Conservation (phyloP, 2,888 invertebrate genomes). For the Epistrophe eligans region DNA sequence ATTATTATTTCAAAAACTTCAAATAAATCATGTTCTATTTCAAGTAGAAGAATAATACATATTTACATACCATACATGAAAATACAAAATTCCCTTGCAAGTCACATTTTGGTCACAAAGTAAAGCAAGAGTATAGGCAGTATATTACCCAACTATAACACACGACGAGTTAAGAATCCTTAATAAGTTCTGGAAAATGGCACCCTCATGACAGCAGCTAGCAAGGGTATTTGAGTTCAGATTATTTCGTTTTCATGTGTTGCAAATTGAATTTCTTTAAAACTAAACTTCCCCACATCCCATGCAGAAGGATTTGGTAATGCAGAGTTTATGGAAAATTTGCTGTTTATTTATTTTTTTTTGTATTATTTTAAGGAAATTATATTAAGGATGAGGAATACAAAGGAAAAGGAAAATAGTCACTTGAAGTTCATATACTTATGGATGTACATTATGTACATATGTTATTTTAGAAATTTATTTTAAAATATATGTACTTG, state of each 20-base stretch:
- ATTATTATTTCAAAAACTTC: conserved; percentile 4
- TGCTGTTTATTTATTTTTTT: not conserved
- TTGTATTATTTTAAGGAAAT: not conserved
- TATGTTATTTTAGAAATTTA: too few relatives aligned
- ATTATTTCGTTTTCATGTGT: conserved; percentile 27
- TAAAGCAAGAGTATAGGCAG: not conserved
- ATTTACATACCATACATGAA: not conserved
- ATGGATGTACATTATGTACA: too few relatives aligned
- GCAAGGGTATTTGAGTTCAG: conserved; percentile 45
- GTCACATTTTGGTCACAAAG: conserved; percentile 4
- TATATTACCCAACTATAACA: not conserved
- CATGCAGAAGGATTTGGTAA: not conserved
- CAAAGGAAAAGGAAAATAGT: not conserved
- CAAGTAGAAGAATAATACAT: not conserved
- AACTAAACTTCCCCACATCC: conserved; percentile 20
- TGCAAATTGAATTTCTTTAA: conserved; percentile 53
- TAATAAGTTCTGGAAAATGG: conserved; percentile 32
- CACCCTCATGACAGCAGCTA: not conserved
- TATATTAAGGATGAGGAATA: not conserved
- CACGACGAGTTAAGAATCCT: conserved; percentile 31
- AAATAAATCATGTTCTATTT: conserved; percentile 17
- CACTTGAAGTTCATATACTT: not conserved
- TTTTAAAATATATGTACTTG: too few relatives aligned
- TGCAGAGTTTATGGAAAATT: too few relatives aligned
- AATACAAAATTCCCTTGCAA: not conserved